These are phyloP conservation scores for Pygoscelis adeliae DNA, from an alignment of 2,113 vertebrate genomes.

Conservation along the genomic window DNA sequence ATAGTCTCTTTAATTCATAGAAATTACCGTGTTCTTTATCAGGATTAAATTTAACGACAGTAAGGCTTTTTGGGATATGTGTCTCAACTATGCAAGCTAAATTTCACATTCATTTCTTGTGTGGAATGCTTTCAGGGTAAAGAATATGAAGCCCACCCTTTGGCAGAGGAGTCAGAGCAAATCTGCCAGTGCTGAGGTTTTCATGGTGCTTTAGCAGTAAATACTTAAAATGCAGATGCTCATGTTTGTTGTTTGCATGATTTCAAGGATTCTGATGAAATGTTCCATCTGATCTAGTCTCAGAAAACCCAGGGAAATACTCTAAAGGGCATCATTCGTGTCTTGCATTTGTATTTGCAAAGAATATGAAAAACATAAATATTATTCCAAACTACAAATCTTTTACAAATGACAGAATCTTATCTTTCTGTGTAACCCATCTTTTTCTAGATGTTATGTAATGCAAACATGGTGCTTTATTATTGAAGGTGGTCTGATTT, in stretches of 20 bases:
- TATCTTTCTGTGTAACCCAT: not conserved
- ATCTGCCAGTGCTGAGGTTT: not conserved
- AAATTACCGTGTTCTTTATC: not conserved
- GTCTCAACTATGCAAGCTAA: not conserved
- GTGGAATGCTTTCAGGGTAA: not conserved
- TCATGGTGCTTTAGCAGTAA: conserved; percentile 19
- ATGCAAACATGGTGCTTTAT: not conserved
- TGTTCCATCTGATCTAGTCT: conserved; percentile 19
- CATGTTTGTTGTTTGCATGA: not conserved
- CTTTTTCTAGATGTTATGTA: not conserved
- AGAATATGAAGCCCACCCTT: not conserved
- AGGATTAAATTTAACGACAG: not conserved
- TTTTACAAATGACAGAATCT: not conserved
- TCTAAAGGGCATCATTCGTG: not conserved
- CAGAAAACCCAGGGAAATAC: not conserved
- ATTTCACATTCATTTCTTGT: not conserved
- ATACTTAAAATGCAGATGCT: conserved; percentile 48
- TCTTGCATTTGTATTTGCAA: not conserved
- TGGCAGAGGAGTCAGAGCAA: not conserved
- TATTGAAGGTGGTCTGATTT: not conserved
- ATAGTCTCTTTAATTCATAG: not conserved
- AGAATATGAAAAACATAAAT: not conserved
- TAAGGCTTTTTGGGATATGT: not conserved
- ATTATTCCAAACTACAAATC: not conserved
- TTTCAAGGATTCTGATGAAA: conserved; percentile 39